Conservation (phyloP, 2,113 vertebrate species). For the Actenoides hombroni region DNA sequence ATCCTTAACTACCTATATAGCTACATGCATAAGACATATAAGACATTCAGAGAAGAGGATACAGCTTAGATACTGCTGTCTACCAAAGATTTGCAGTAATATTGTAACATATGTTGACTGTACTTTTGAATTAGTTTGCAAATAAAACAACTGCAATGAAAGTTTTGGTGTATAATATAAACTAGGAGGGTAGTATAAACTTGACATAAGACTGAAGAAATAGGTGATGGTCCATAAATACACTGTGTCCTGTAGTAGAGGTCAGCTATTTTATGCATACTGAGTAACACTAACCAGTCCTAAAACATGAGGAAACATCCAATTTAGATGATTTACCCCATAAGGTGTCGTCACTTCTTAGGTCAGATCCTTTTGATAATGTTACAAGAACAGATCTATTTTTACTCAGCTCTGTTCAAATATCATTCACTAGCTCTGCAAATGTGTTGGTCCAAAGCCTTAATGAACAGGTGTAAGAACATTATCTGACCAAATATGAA, state of each 20-base stretch:
- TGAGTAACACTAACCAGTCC: conserved; percentile 57
- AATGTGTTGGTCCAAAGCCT: conserved; percentile 69
- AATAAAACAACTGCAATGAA: background rate
- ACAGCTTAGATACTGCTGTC: background rate
- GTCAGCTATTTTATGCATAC: conserved; percentile 57
- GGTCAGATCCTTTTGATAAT: conserved; percentile 62
- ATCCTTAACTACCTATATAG: background rate
- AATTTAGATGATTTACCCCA: conserved; percentile 62
- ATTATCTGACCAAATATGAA: conserved; percentile 67
- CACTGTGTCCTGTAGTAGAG: background rate
- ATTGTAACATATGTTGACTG: background rate
- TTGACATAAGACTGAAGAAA: background rate
- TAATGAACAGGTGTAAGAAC: conserved; percentile 73
- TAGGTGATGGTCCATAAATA: background rate
- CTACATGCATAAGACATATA: background rate
- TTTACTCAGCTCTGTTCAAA: conserved; percentile 61
- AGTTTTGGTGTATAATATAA: background rate
- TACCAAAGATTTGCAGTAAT: background rate
- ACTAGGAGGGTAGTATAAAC: background rate
- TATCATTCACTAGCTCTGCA: conserved; percentile 61
- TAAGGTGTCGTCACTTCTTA: conserved; percentile 47
- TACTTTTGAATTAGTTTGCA: background rate
- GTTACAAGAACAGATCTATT: conserved; percentile 73
- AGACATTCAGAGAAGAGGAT: background rate
- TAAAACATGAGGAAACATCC: conserved; percentile 71